Evolutionary conservation across 2,888 invertebrate species (phyloP).

Genomic region (Acleris emargana): DNA sequence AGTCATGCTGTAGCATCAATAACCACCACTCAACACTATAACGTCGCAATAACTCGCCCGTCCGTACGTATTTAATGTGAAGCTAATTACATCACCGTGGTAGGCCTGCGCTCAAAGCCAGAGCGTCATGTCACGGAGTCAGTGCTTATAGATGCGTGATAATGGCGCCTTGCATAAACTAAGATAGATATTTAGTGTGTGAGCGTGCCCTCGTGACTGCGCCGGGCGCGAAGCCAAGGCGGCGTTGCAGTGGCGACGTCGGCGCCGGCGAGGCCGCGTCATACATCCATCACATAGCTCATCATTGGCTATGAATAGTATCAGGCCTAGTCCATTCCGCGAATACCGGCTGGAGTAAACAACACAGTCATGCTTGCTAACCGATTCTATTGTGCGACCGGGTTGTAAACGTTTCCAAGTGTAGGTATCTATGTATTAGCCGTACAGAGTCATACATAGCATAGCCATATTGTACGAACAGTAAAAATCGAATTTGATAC

Average conservation of each 20-base stretch:
- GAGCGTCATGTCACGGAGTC: slow-evolving; percentile 59
- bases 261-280: slow-evolving; percentile 71
- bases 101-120: slow-evolving; percentile 40
- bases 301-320: slow-evolving; percentile 78
- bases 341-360: slow-evolving; percentile 71
- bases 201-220: slow-evolving; percentile 58
- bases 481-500: background rate
- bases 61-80: slow-evolving; percentile 47
- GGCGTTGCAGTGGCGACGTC: slow-evolving; percentile 42
- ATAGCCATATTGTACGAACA: slow-evolving; percentile 3
- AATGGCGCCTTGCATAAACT: slow-evolving; percentile 32
- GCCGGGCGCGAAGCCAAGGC: slow-evolving; percentile 49
- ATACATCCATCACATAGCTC: slow-evolving; percentile 76
- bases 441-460: slow-evolving; percentile 1
- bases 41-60: background rate
- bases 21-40: no score
- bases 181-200: slow-evolving; percentile 24
- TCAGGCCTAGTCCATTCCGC: slow-evolving; percentile 69
- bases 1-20: no score
- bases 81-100: slow-evolving; percentile 60
- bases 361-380: slow-evolving; percentile 58
- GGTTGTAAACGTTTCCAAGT: slow-evolving; percentile 1
- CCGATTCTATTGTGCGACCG: slow-evolving; percentile 43
- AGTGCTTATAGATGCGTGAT: slow-evolving; percentile 46
- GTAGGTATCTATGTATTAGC: slow-evolving; percentile 3